Evolutionary conservation across 2,888 invertebrate species (phyloP).

Genomic region (Napeogenes sylphis): DNA sequence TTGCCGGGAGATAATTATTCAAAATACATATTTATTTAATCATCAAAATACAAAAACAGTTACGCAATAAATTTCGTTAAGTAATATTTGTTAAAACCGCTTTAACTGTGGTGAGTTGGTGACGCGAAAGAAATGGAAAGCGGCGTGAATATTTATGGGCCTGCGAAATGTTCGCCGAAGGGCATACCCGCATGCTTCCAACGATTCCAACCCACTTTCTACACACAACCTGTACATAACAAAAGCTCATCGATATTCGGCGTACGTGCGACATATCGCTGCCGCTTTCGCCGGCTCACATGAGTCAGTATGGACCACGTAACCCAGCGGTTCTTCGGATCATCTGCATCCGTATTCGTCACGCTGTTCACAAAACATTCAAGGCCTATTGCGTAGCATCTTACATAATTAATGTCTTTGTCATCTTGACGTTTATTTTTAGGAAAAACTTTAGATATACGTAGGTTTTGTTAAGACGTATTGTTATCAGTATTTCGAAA

Average conservation of each 20-base stretch:
- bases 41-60: slow-evolving; percentile 37
- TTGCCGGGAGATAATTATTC: neutral
- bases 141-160: slow-evolving; percentile 69
- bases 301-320: slow-evolving; percentile 44
- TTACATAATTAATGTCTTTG: slow-evolving; percentile 17
- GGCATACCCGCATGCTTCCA: slow-evolving; percentile 69
- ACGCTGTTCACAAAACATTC: slow-evolving; percentile 39
- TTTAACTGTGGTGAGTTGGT: slow-evolving; percentile 52
- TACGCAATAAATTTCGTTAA: slow-evolving; percentile 62
- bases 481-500: no score
- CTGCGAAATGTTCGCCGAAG: slow-evolving; percentile 74
- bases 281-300: slow-evolving; percentile 61
- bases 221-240: slow-evolving; percentile 57
- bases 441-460: neutral
- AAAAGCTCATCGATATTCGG: slow-evolving; percentile 75
- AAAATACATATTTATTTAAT: slow-evolving; percentile 47
- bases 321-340: slow-evolving; percentile 52
- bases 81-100: slow-evolving; percentile 62
- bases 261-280: slow-evolving; percentile 51
- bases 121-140: slow-evolving; percentile 73
- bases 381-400: slow-evolving; percentile 43
- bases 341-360: slow-evolving; percentile 54
- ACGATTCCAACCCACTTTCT: slow-evolving; percentile 59
- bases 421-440: slow-evolving; percentile 8
- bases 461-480: no score